phyloP scores from a whole-genome alignment of 2,797 vertebrate species.

The Uromys caudimaculatus region DNA sequence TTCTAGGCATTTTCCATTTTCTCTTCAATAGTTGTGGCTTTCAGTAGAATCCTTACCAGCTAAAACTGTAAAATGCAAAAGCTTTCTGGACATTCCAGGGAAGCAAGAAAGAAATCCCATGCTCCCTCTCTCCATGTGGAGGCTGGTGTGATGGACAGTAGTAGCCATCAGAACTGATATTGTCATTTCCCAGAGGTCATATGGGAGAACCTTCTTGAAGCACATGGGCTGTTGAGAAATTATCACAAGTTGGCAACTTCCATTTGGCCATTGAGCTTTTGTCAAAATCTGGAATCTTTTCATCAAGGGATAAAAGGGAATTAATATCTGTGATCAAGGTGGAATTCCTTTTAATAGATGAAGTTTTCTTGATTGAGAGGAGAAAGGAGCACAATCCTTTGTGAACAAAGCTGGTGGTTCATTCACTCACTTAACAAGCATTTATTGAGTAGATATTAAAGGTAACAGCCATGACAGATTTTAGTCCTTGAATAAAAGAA shows the following conservation, averaged over 20 bases:
- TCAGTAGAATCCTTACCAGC: conserved; percentile 16
- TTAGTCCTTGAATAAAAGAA: not conserved
- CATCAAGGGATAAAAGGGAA: not conserved
- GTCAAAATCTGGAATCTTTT: not conserved
- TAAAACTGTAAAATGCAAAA: not conserved
- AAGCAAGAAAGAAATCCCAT: not conserved
- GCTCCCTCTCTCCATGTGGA: not conserved
- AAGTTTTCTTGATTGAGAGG: not conserved
- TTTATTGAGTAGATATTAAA: not conserved
- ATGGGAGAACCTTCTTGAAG: not conserved
- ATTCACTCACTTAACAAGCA: not conserved
- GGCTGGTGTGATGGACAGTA: not conserved
- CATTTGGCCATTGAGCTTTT: not conserved
- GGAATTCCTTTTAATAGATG: not conserved
- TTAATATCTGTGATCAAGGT: not conserved
- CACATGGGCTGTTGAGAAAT: conserved; percentile 30
- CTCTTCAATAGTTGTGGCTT: not conserved
- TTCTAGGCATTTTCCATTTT: conserved; percentile 40
- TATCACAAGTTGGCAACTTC: not conserved
- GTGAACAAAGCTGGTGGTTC: not conserved
- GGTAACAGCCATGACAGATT: not conserved
- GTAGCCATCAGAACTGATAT: not conserved
- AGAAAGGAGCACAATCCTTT: not conserved
- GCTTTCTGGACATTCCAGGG: not conserved
- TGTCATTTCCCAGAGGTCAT: not conserved